Conservation (phyloP, 2,797 vertebrate species). For the Eleutherodactylus coqui region DNA sequence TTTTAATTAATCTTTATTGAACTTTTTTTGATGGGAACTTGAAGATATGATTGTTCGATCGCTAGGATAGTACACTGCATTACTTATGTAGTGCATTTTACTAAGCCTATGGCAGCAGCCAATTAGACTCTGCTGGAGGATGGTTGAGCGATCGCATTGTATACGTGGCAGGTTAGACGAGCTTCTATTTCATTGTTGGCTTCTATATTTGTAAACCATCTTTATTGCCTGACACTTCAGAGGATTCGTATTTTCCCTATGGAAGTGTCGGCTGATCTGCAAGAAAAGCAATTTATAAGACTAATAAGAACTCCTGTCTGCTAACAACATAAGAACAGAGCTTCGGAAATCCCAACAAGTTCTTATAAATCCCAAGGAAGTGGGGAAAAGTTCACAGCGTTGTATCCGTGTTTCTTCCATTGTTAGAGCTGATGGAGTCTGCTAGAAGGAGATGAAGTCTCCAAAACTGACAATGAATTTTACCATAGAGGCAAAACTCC, state of each 20-base stretch:
- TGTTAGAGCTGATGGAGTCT: background rate
- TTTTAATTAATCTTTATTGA: too few relatives aligned
- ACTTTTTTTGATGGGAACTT: too few relatives aligned
- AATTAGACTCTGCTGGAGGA: background rate
- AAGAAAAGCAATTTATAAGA: background rate
- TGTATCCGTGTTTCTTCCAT: background rate
- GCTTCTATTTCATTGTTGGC: background rate
- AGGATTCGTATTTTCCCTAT: background rate
- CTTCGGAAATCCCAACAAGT: conserved; percentile 28
- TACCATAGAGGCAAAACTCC: too few relatives aligned
- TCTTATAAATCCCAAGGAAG: background rate
- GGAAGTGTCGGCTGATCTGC: background rate
- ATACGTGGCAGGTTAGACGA: background rate
- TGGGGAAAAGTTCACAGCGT: background rate
- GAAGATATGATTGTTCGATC: too few relatives aligned
- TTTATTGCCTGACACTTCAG: background rate
- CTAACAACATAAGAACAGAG: conserved; percentile 4
- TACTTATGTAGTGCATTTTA: too few relatives aligned
- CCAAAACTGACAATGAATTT: too few relatives aligned
- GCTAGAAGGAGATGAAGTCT: background rate
- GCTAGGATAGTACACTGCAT: too few relatives aligned
- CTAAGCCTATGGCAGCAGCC: too few relatives aligned
- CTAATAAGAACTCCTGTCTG: conserved; percentile 5
- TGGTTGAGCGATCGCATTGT: background rate
- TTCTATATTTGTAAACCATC: background rate